Base-by-base conservation (phyloP, 2,888 invertebrate species). In the Mythimna loreyi region DNA sequence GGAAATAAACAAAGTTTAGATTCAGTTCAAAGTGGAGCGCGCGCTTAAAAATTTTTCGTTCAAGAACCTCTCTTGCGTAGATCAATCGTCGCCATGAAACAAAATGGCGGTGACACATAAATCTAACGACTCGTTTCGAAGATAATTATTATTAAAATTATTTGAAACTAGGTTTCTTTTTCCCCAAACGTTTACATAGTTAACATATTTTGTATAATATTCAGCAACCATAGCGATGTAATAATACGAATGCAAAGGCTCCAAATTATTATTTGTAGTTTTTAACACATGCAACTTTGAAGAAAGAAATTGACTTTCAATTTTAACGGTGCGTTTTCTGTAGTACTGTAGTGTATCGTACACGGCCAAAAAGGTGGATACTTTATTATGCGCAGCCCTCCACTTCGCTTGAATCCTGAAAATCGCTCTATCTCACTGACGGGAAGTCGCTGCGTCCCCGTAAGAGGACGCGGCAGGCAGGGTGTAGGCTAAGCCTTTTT, bases 31-130 rank as follows among this genome's bases (percentile, higher is more conserved):
- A 78, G 73, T 36, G 16, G 25, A 80, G 77, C 90, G 92, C 94
- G 94, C 89, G 88, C 87, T 87, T 68, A 65, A 70, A 84, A 86
- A 77, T 55, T 81, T 92, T 94, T 92, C 94, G 94, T 94, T 93
- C 94, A 91, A 92, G 85, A 93, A 92, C 16, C 40, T 84, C 67
- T 62, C 16, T 13, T 40, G 74, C 69, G 63, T 64, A 40, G 13
- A 61, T 59, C 11, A 58, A 28, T 50, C 36, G 68, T 64, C 74
- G 68, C 74, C 74, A 78, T 67, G 78, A 69, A 71, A 52, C 78
- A 84, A 82, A 75, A 82, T 82, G 82, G 82, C 82, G 78, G 77
- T 40, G 16, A 21, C 1, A 19, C 9, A 49, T n/a, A 23, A 21
- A 43, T 25, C n/a, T 25, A 30, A 40, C n/a, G 8, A 30, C 2